phyloP scores from a whole-genome alignment of 2,888 invertebrate species.

The Drosophila monieri region DNA sequence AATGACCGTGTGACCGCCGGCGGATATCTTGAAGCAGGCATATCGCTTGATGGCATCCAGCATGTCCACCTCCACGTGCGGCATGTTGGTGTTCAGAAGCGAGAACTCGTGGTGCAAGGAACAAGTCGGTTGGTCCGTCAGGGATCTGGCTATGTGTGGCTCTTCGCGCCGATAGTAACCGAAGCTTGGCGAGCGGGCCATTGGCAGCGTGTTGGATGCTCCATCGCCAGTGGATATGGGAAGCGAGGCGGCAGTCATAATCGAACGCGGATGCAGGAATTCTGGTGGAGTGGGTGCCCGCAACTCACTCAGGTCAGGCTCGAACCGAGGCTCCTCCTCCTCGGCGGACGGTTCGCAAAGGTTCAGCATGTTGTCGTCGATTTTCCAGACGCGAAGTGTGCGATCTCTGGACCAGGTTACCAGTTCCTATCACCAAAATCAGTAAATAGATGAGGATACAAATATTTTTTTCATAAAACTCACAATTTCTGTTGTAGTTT shows the following conservation, averaged over 20 bases:
- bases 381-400: slow-evolving; percentile 94
- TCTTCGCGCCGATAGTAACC: slow-evolving; percentile 69
- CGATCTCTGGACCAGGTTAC: slow-evolving; percentile 98
- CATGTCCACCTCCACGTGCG: slow-evolving; percentile 87
- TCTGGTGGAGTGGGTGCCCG: slow-evolving; percentile 70
- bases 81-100: slow-evolving; percentile 89
- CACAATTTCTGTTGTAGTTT: slow-evolving; percentile 82
- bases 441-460: neutral
- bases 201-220: slow-evolving; percentile 49
- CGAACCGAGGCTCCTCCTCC: slow-evolving; percentile 60
- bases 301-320: slow-evolving; percentile 78
- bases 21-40: slow-evolving; percentile 84
- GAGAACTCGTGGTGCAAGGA: slow-evolving; percentile 90
- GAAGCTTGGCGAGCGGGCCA: slow-evolving; percentile 84
- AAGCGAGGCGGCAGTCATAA: slow-evolving; percentile 61
- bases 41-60: slow-evolving; percentile 85
- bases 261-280: slow-evolving; percentile 74
- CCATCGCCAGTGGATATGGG: slow-evolving; percentile 64
- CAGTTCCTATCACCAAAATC: slow-evolving; percentile 86
- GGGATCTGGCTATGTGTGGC: slow-evolving; percentile 80
- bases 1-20: slow-evolving; percentile 84
- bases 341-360: slow-evolving; percentile 86
- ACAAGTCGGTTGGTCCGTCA: slow-evolving; percentile 83
- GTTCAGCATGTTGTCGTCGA: slow-evolving; percentile 93
- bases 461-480: slow-evolving; percentile 10